Evolutionary conservation across 2,888 invertebrate species (phyloP).

Genomic region (Lydus trimaculatus): DNA sequence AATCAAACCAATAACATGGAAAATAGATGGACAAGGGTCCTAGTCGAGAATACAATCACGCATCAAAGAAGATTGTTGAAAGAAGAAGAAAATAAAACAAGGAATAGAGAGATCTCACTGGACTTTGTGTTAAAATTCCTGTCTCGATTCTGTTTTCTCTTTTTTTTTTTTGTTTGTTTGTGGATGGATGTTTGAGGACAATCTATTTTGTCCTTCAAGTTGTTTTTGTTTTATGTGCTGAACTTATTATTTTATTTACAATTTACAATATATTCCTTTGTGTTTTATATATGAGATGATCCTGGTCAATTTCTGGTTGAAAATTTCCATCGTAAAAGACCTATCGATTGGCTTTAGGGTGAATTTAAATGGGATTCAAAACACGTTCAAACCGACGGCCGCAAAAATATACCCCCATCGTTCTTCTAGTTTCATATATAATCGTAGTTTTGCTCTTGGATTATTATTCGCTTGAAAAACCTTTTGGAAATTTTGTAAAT

Average conservation of each 20-base stretch:
- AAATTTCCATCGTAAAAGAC: constrained; percentile 26
- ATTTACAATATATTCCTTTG: constrained; percentile 6
- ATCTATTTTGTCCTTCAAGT: not conserved
- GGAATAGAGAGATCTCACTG: not conserved
- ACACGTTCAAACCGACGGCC: constrained; percentile 11
- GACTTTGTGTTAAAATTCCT: constrained; percentile 2
- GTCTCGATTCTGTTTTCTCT: not conserved
- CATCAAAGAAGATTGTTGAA: constrained; percentile 47
- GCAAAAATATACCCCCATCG: not conserved
- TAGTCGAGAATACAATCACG: constrained; percentile 49
- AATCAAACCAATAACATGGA: constrained; percentile 60
- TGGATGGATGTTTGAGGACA: not conserved
- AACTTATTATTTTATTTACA: constrained; percentile 10
- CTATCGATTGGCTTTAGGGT: constrained; percentile 19
- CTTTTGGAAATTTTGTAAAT: constrained; percentile 1
- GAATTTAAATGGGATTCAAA: constrained; percentile 27
- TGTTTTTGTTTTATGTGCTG: constrained; percentile 8
- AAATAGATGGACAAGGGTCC: constrained; percentile 58
- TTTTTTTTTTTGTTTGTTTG: not conserved
- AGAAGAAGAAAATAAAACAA: constrained; percentile 35
- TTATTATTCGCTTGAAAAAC: constrained; percentile 4
- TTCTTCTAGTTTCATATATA: constrained; percentile 2
- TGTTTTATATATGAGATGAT: constrained; percentile 1
- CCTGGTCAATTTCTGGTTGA: constrained; percentile 16
- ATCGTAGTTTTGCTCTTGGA: not conserved